Evolutionary conservation across 2,888 invertebrate species (phyloP), one percentile per base, ranked within the genome.

Genomic region (Liposcelis brunnea): DNA sequence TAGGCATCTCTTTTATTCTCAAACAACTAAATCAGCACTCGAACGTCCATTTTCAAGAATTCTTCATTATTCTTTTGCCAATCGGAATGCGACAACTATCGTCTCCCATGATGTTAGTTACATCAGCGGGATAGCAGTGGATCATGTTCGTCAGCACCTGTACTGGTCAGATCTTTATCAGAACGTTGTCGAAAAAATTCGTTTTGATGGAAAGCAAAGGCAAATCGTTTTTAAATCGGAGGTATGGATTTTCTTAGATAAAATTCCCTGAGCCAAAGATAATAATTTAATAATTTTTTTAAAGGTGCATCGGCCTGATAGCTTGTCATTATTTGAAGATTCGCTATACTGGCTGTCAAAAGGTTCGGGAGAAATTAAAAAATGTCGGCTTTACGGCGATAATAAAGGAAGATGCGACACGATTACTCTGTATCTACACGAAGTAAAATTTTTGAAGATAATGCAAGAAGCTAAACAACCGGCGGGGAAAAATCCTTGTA

Each of bases 81-180:
- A 76, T 21, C 55, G 60, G 7, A 51, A 65, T 40, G 55, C 63
- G 7, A 52, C 54, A 16, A 48, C 53, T 1, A 61, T 76, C 15
- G 60, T 70, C 2, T 51, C 56, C 2, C 55, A 58, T 2, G 56
- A 65, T 43, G 53, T 70, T 21, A 58, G 60, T 2, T 66, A 71
- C 62, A 70, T 76, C 1, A 70, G 67, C 53, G 74, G 74, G 14
- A 55, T 78, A 8, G 64, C 73, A 1, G 58, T 76, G 18, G 77
- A 78, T 59, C 61, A 68, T 44, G 59, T 66, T 8, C 63, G 69
- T 55, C 66, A 72, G 52, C 60, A 71, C 16, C 60, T 94, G 4
- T 95, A 85, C 58, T 86, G 81, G 65, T 72, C 77, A 0, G 86
- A 90, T 59, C 70, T 71, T 46, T 68, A 71, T 50, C 55, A 62